Percentiles rank a stretch among this genome's conserved stretches.
Conservation (phyloP, 2,888 invertebrate species). For the Caprella mutica region DNA sequence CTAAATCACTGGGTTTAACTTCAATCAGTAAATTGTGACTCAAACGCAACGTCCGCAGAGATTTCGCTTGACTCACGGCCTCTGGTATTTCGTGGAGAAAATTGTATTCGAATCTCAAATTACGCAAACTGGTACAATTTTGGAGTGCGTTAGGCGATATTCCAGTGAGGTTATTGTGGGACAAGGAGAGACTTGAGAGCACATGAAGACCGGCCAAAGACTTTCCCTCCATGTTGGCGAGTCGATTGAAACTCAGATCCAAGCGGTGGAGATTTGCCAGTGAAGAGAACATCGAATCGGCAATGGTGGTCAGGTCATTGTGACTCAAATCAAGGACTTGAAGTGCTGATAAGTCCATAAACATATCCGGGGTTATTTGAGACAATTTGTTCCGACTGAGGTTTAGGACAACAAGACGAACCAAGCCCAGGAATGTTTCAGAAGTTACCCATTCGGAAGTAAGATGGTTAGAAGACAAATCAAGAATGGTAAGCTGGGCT, state of each 20-base stretch:
- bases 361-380: conserved; percentile 68
- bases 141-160: conserved; percentile 78
- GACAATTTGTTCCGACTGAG: conserved; percentile 70
- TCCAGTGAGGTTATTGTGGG: conserved; percentile 70
- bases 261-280: conserved; percentile 86
- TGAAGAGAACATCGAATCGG: conserved; percentile 75
- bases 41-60: conserved; percentile 74
- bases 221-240: conserved; percentile 70
- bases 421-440: conserved; percentile 74
- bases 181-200: conserved; percentile 67
- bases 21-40: conserved; percentile 78
- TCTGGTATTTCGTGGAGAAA: conserved; percentile 65
- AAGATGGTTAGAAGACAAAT: conserved; percentile 73
- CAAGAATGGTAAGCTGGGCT: conserved; percentile 65
- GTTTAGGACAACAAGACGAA: conserved; percentile 74
- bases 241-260: conserved; percentile 71
- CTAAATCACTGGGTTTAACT: conserved; percentile 69
- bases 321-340: conserved; percentile 74
- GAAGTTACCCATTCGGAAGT: conserved; percentile 71
- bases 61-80: conserved; percentile 70
- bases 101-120: conserved; percentile 80
- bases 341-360: conserved; percentile 71
- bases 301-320: conserved; percentile 69
- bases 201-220: conserved; percentile 79
- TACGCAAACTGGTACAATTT: conserved; percentile 80